Conservation (phyloP, 2,113 vertebrate genomes). For the Dendropsophus ebraccatus region DNA sequence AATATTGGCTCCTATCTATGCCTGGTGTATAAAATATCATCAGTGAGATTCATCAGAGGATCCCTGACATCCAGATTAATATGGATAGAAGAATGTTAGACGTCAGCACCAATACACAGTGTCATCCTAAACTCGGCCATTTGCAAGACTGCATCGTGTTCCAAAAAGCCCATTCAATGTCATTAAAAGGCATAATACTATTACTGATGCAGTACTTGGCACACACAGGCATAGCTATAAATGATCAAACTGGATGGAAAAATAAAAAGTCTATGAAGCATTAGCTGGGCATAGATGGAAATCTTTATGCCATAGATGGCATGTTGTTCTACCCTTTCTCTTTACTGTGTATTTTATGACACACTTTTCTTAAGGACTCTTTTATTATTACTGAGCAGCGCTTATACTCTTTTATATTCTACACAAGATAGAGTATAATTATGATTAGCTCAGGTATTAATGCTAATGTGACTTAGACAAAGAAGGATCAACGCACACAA, state of each 20-base stretch:
- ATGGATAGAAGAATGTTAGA: background rate
- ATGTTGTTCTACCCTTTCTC: background rate
- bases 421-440: background rate
- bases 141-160: background rate
- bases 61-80: background rate
- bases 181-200: slow-evolving; percentile 22
- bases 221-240: background rate
- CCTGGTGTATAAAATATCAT: background rate
- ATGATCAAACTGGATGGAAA: slow-evolving; percentile 14
- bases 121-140: background rate
- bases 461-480: background rate
- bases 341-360: slow-evolving; percentile 5
- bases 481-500: background rate
- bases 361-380: background rate
- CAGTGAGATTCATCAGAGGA: background rate
- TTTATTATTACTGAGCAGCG: too few relatives aligned
- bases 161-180: slow-evolving; percentile 19
- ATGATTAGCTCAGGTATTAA: background rate
- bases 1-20: background rate
- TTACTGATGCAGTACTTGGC: slow-evolving; percentile 26
- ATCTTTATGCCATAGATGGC: slow-evolving; percentile 15
- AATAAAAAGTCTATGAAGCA: slow-evolving; percentile 7
- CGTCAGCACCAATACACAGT: slow-evolving; percentile 1
- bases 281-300: background rate
- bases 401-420: slow-evolving; percentile 5